These are phyloP conservation scores for Thaleichthys pacificus DNA, from an alignment of 2,797 vertebrate genomes.

Conservation along the genomic window DNA sequence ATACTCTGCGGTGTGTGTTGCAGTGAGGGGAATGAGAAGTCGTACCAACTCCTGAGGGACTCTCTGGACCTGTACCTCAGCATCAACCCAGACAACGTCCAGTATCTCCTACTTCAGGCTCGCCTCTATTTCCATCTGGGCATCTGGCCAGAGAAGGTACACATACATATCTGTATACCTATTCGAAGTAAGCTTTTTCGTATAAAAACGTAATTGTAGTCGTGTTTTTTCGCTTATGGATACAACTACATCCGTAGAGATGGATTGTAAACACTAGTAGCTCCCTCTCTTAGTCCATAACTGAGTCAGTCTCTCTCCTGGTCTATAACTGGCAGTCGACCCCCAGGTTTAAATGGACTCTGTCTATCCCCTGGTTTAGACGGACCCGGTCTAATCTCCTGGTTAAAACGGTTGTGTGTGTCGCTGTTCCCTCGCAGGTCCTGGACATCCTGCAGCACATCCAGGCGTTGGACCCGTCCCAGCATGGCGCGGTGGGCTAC, in stretches of 20 bases:
- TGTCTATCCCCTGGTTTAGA: background rate
- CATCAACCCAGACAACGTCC: constrained; percentile 96
- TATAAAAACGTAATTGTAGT: no score
- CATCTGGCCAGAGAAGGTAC: constrained; percentile 98
- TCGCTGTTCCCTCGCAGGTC: constrained; percentile 73
- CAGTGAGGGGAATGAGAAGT: constrained; percentile 96
- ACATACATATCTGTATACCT: background rate
- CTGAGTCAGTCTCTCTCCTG: no score
- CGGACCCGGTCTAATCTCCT: background rate
- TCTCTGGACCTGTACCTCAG: constrained; percentile 96
- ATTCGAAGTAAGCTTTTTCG: no score
- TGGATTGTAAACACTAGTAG: no score
- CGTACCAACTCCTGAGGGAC: constrained; percentile 94
- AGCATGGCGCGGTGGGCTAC: constrained; percentile 94
- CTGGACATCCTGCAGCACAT: constrained; percentile 98
- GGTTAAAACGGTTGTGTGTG: background rate
- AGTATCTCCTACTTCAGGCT: constrained; percentile 94
- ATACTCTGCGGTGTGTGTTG: constrained; percentile 6
- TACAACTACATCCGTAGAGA: no score
- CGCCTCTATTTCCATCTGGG: constrained; percentile 97
- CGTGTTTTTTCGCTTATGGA: no score
- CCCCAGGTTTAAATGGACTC: background rate
- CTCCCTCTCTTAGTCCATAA: no score
- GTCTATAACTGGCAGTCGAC: background rate
- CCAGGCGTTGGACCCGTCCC: constrained; percentile 92